Evolutionary conservation across 2,113 vertebrate species (phyloP), one percentile per base, ranked within the genome.

Genomic region (Gasterosteus aculeatus): DNA sequence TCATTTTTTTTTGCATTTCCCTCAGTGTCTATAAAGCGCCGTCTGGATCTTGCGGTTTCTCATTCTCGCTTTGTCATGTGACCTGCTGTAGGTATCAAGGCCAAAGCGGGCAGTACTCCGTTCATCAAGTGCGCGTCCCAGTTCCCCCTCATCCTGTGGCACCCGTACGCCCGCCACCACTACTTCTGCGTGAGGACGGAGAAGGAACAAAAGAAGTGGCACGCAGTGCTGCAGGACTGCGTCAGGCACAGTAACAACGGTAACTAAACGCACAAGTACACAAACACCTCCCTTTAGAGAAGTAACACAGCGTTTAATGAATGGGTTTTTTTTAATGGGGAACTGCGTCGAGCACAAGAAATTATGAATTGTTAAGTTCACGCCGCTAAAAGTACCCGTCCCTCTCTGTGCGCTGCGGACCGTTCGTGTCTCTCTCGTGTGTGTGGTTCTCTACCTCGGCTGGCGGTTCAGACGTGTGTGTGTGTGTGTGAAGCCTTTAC

Each of bases 131-230:
- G 93, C 81, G 95, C 95, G 39, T 95, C 95, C 0, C 87, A 93
- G 89, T 98, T 95, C 88, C 95, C 96, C 0, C 94, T 98, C 80
- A 95, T 99, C 91, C 94, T 99, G 66, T 98, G 97, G 97, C 98
- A 99, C 66, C 97, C 98, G 0, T 97, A 95, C 0, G 93, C 95
- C 2, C 93, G 94, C 0, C 98, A 98, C 87, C 94, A 96, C 66
- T 97, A 96, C 91, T 99, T 98, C 93, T 98, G 96, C 0, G 94
- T 97, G 81, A 95, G 95, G 95, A 97, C 95, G 0, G 96, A 96
- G 86, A 96, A 96, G 33, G 98, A 99, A 87, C 98, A 98, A 88
- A 90, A 94, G 78, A 97, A 95, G 90, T 99, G 98, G 98, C 91
- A 92, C 1, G 97, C 97, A 0, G 96, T 98, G 29, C 95, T 99